These are phyloP conservation scores for Gymnothorax reevesii DNA, from an alignment of 2,797 vertebrate species.

Conservation along the genomic window DNA sequence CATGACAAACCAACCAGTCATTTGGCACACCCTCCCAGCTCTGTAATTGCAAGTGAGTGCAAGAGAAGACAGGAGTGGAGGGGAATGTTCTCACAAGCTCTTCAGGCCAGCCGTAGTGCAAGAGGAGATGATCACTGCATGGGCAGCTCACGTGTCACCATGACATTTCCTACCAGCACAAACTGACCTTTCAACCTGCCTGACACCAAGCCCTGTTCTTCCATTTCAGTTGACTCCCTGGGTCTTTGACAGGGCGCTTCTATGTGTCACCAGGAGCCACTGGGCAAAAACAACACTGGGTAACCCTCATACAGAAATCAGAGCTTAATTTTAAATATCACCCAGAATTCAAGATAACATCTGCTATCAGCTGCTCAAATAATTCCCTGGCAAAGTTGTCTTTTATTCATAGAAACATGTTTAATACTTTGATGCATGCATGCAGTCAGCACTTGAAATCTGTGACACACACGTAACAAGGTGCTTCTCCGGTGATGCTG, in stretches of 20 bases:
- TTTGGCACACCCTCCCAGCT: conserved; percentile 59
- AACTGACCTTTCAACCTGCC: conserved; percentile 68
- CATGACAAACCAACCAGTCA: conserved; percentile 68
- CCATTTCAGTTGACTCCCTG: background rate
- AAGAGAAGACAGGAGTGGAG: conserved; percentile 42
- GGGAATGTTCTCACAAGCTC: conserved; percentile 5
- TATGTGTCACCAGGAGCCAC: background rate
- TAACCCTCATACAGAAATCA: too few species aligned
- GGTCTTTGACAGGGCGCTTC: background rate
- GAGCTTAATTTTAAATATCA: too few species aligned
- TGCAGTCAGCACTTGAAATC: too few species aligned
- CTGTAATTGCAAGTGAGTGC: conserved; percentile 54
- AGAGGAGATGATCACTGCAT: conserved; percentile 69
- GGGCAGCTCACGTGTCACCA: conserved; percentile 66
- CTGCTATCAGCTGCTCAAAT: too few species aligned
- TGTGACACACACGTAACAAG: too few species aligned
- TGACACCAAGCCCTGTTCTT: conserved; percentile 41
- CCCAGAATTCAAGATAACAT: too few species aligned
- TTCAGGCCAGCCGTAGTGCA: conserved; percentile 60
- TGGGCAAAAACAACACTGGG: background rate
- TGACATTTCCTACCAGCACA: conserved; percentile 67
- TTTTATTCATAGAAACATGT: too few species aligned
- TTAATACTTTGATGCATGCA: too few species aligned
- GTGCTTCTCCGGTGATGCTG: too few species aligned
- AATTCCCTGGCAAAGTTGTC: too few species aligned